Conservation (phyloP, 2,797 vertebrate species). For the Phalloptychus januarius region DNA sequence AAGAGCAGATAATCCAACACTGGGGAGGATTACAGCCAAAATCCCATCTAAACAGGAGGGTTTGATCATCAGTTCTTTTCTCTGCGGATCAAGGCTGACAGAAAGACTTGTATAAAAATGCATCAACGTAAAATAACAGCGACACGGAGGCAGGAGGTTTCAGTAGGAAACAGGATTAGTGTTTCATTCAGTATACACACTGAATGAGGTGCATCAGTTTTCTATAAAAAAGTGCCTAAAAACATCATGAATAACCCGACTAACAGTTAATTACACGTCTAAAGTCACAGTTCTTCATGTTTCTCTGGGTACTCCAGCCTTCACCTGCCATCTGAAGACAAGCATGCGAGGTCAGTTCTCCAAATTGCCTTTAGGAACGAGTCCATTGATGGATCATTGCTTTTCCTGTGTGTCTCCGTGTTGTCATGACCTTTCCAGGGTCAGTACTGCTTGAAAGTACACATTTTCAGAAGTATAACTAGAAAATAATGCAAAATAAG, state of each 20-base stretch:
- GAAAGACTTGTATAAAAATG: constrained; percentile 8
- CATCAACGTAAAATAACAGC: constrained; percentile 36
- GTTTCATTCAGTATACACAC: background rate
- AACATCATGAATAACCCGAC: background rate
- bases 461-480: background rate
- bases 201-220: too few relatives aligned
- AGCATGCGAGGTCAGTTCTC: background rate
- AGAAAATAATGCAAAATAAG: background rate
- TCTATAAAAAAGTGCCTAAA: background rate
- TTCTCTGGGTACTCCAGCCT: background rate
- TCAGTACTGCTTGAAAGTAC: background rate
- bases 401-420: background rate
- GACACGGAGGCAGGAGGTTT: constrained; percentile 7
- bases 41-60: constrained; percentile 64
- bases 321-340: background rate
- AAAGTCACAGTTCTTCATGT: background rate
- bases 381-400: background rate
- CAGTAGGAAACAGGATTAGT: background rate
- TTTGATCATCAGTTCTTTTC: constrained; percentile 40
- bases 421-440: background rate
- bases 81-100: constrained; percentile 29
- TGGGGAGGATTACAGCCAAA: constrained; percentile 67
- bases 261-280: background rate
- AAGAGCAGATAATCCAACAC: constrained; percentile 64
- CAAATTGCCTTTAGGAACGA: background rate